Conservation (phyloP, 2,797 vertebrate genomes). For the Paratrypauchen microcephalus region DNA sequence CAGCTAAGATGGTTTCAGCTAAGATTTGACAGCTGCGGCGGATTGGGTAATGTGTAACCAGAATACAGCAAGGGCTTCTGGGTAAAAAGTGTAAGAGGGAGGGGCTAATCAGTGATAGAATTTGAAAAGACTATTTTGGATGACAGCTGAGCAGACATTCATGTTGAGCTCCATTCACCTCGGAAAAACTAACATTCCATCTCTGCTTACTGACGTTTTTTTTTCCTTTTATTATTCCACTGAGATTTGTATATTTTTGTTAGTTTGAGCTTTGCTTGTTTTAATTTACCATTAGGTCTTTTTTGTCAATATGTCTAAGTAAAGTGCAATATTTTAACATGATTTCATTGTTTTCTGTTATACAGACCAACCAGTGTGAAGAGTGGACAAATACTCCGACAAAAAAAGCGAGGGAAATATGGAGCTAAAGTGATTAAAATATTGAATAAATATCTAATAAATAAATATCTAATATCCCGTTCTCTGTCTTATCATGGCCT, state of each 20-base stretch:
- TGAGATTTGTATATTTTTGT: neutral
- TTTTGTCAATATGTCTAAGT: too few relatives aligned
- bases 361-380: too few relatives aligned
- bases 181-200: neutral
- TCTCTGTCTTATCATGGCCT: too few relatives aligned
- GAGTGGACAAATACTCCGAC: too few relatives aligned
- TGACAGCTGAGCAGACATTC: constrained; percentile 5
- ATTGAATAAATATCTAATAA: too few relatives aligned
- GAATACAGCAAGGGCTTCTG: constrained; percentile 50
- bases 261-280: neutral
- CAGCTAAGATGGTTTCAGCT: constrained; percentile 21
- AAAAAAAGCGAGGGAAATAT: too few relatives aligned
- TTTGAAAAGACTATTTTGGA: constrained; percentile 8
- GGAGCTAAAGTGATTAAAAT: too few relatives aligned
- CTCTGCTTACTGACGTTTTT: neutral
- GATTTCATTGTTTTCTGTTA: too few relatives aligned
- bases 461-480: too few relatives aligned
- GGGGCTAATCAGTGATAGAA: constrained; percentile 13
- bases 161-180: neutral
- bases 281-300: too few relatives aligned
- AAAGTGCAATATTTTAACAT: too few relatives aligned
- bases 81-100: constrained; percentile 21
- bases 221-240: too few relatives aligned
- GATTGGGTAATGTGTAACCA: constrained; percentile 56
- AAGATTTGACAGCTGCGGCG: constrained; percentile 49